Conservation (phyloP, 2,888 invertebrate species). For the Himalopsyche anomala region DNA sequence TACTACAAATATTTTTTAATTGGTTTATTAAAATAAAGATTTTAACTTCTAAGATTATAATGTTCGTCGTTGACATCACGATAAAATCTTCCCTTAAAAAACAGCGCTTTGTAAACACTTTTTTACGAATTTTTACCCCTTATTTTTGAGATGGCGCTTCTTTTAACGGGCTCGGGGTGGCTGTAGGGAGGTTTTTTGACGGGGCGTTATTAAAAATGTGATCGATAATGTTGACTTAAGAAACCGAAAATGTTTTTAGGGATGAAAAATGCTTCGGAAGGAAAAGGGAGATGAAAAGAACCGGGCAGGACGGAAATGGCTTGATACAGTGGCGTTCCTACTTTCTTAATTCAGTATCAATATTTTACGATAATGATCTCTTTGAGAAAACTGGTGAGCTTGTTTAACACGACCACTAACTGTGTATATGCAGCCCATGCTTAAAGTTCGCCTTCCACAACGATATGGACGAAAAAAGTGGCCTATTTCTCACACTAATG, state of each 20-base stretch:
- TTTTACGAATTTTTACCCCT: background rate
- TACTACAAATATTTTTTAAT: too few relatives aligned
- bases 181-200: slow-evolving; percentile 48
- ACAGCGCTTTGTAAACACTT: background rate
- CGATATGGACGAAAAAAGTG: too few relatives aligned
- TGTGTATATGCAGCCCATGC: too few relatives aligned
- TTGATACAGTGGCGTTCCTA: background rate
- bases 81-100: background rate
- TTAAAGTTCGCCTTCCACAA: too few relatives aligned
- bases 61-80: too few relatives aligned
- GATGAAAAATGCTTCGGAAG: slow-evolving; percentile 60
- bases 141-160: slow-evolving; percentile 16
- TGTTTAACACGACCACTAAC: too few relatives aligned
- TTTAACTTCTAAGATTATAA: too few relatives aligned
- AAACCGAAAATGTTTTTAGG: slow-evolving; percentile 56
- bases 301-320: slow-evolving; percentile 29
- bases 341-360: too few relatives aligned
- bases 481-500: too few relatives aligned
- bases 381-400: too few relatives aligned
- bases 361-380: too few relatives aligned
- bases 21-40: too few relatives aligned
- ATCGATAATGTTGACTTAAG: slow-evolving; percentile 64
- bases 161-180: slow-evolving; percentile 45
- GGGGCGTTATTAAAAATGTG: slow-evolving; percentile 64
- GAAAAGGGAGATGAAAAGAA: slow-evolving; percentile 43